phyloP scores from a whole-genome alignment of 2,797 vertebrate genomes.

The Xenopus petersii region DNA sequence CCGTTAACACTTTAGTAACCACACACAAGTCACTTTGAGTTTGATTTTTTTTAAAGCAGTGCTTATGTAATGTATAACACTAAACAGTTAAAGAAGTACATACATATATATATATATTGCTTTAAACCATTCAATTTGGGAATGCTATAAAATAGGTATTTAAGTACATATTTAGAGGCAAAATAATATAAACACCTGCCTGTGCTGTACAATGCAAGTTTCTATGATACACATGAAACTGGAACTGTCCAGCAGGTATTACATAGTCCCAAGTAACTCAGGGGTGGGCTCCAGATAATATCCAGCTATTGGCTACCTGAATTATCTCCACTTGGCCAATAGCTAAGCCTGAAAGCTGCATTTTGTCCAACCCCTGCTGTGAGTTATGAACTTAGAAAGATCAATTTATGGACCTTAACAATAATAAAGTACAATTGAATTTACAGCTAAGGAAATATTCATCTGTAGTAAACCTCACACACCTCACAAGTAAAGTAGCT shows the following conservation, averaged over 20 bases:
- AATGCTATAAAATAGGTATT: not conserved
- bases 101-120: constrained; percentile 7
- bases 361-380: too few species aligned
- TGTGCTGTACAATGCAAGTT: too few species aligned
- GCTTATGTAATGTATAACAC: constrained; percentile 18
- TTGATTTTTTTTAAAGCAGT: constrained; percentile 8
- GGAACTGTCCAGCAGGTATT: not conserved
- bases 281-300: too few species aligned
- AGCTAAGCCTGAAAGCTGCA: too few species aligned
- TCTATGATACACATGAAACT: not conserved
- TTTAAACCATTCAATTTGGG: not conserved
- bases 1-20: constrained; percentile 8
- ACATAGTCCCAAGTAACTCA: not conserved
- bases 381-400: too few species aligned
- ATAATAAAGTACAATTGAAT: too few species aligned
- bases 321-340: too few species aligned
- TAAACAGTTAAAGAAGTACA: not conserved
- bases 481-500: not conserved
- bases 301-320: too few species aligned
- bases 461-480: not conserved
- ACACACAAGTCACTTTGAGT: constrained; percentile 17
- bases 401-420: too few species aligned
- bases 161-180: not conserved
- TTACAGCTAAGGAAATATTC: too few species aligned
- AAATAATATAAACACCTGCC: not conserved